Evolutionary conservation across 2,888 invertebrate species (phyloP), one percentile per base, ranked within the genome.

Genomic region (Microctonus brassicae): DNA sequence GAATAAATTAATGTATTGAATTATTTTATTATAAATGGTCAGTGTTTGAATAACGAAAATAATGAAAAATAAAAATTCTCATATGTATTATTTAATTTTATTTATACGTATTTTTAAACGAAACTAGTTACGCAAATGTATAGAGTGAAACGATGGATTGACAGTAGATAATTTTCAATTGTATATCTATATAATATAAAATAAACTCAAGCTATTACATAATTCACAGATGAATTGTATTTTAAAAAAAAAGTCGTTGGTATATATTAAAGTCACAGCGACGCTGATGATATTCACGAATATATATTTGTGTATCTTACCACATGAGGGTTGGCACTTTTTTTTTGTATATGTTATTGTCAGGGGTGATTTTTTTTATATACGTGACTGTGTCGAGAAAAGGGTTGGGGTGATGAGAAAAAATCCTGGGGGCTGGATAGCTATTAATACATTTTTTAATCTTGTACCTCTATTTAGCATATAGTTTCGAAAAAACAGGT

Each of bases 381-480:
- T 64, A n/a, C 36, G 22, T 26, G 13, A 24, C 13, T 29, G 52
- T 10, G 47, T 52, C 29, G 13, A n/a, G 17, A 42, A 26, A 26
- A 36, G 70, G 70, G 73, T 68, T 71, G 69, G 63, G 17, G 4
- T 0, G 7, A 64, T 65, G 68, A 74, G 70, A 81, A 82, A 81
- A 80, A 80, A 78, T 76, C 79, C 67, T 66, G 78, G 79, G 83
- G 86, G 86, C 85, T 86, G 83, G 85, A 79, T 82, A 77, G 82
- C 86, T 83, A 86, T 87, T 85, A 86, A 86, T 86, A 84, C 82
- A 80, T 83, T 85, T 83, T 81, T 79, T 69, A 76, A 75, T 75
- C 76, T 80, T 77, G 80, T 82, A 84, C 84, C 86, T 86, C 84
- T 86, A 81, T 82, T 87, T 86, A 86, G 84, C 86, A 87, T 86